A percentile compares a stretch with the other conserved stretches of the same genome.
Evolutionary conservation across 2,888 invertebrate species (phyloP).

Genomic region (Pachliopta kotzebuea): DNA sequence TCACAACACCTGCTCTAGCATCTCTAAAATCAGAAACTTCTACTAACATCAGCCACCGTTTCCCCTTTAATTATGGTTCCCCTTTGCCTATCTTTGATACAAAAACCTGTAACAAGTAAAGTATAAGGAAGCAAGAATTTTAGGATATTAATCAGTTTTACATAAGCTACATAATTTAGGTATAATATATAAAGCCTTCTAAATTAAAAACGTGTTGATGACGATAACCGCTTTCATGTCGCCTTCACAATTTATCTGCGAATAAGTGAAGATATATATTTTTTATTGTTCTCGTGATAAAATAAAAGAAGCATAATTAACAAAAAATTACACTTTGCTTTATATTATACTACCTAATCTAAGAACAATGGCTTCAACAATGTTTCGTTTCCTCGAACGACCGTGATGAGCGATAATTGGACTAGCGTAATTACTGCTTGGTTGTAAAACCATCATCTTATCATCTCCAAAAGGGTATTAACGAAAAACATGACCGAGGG

Average conservation of each 20-base stretch:
- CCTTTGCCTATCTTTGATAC: constrained; percentile 49
- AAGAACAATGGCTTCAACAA: constrained; percentile 40
- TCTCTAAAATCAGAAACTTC: constrained; percentile 28
- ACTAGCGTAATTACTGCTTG: constrained; percentile 74
- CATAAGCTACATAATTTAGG: too few species aligned
- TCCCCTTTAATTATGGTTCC: constrained; percentile 64
- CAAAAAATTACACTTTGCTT: not conserved
- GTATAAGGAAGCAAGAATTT: not conserved
- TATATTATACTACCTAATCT: constrained; percentile 32
- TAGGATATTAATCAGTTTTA: too few species aligned
- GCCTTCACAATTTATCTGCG: too few species aligned
- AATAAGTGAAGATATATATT: too few species aligned
- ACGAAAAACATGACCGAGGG: constrained; percentile 64
- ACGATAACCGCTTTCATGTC: too few species aligned
- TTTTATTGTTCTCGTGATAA: not conserved
- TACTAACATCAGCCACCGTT: constrained; percentile 45
- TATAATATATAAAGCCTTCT: too few species aligned
- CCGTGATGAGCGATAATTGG: constrained; percentile 65
- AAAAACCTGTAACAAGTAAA: not conserved
- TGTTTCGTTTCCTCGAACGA: constrained; percentile 47
- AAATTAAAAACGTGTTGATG: too few species aligned
- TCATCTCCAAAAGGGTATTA: constrained; percentile 75
- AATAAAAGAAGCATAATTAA: not conserved
- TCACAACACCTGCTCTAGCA: constrained; percentile 17
- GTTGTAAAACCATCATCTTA: constrained; percentile 78